Evolutionary conservation across 2,797 vertebrate species (phyloP).

Genomic region (Eremophila alpestris): DNA sequence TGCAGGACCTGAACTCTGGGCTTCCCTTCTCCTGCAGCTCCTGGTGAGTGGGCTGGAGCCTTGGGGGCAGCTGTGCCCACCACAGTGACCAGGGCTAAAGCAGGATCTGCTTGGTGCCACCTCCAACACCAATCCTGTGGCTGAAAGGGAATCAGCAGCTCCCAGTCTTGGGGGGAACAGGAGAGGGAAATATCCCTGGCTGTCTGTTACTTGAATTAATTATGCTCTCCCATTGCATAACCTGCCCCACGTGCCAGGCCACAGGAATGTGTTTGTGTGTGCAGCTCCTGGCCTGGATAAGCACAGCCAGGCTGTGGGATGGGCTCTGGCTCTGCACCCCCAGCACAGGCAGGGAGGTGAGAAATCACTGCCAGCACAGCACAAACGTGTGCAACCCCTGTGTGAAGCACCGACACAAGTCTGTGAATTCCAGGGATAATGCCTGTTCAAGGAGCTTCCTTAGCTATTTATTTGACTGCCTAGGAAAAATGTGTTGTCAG

Average conservation of each 20-base stretch:
- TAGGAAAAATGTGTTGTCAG: not conserved
- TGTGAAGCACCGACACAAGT: not conserved
- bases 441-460: not conserved
- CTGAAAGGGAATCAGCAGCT: not conserved
- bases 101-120: not conserved
- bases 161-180: not conserved
- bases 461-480: not conserved
- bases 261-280: constrained; percentile 5
- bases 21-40: not conserved
- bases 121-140: accelerated
- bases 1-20: not conserved
- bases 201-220: not conserved
- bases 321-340: not conserved
- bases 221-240: not conserved
- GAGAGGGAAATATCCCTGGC: not conserved
- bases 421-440: not conserved
- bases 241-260: not conserved
- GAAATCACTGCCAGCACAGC: not conserved
- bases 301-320: accelerated
- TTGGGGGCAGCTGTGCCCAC: not conserved
- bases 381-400: accelerated
- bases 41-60: not conserved
- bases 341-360: no score
- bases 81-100: accelerated
- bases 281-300: not conserved